Evolutionary conservation across 2,797 vertebrate genomes (phyloP), one percentile per base, ranked within the genome.

Genomic region (Sebastes elongatus): DNA sequence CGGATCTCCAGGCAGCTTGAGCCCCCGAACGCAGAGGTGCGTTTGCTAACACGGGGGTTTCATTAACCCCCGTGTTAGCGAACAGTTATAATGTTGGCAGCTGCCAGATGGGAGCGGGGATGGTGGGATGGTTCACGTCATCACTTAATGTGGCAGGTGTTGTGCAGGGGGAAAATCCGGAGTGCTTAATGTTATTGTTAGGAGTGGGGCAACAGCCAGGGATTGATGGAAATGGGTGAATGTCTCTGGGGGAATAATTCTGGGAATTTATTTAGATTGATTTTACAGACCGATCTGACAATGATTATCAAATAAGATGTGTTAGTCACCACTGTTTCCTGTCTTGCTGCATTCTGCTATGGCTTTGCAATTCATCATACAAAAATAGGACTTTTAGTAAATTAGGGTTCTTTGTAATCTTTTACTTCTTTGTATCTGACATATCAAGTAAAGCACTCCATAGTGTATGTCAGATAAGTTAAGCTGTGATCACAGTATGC

Each of bases 21-120:
- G 90, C 92, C 87, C 87, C 91, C 42, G 79, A 90, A 90, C 76
- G 35, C 79, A 10, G 68, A 91, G 93, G 91, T 93, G 90, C 80
- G 59, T 86, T 89, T 18, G 72, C 89, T 83, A 94, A 93, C 92
- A 93, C 72, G 3, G 85, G 91, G 92, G 92, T 89, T 93, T 93
- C 89, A 93, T 93, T 93, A 94, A 94, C 93, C 92, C 90, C 91
- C 7, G 38, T 92, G 93, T 94, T 93, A 91, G 92, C 2, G 81
- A 85, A 89, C 92, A 86, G 90, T 89, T 91, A 86, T 76, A 88
- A 86, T 81, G 90, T 76, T 88, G 93, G 91, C 93, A 93, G 93
- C 91, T 93, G 92, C 91, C 94, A 94, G 94, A 92, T 94, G 93
- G 92, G 89, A 92, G 64, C 88, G 14, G 74, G 78, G 87, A 90